Evolutionary conservation across 2,113 vertebrate genomes (phyloP).

Genomic region (Esox niger): DNA sequence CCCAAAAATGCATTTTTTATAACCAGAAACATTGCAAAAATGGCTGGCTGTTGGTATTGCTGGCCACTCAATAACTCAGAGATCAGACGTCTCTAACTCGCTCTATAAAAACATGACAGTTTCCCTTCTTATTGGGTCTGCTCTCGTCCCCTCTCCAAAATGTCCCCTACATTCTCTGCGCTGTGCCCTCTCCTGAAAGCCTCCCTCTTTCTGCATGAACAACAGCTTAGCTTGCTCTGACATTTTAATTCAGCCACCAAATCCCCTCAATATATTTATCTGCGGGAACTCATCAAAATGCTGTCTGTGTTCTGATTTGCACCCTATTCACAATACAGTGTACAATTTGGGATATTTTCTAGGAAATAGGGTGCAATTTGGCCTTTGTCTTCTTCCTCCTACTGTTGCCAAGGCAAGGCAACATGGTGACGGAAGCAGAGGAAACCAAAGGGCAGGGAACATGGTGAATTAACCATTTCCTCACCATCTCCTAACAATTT

Average conservation of each 20-base stretch:
- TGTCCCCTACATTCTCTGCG: conserved; percentile 13
- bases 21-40: no score
- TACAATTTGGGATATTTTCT: no score
- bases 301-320: conserved; percentile 23
- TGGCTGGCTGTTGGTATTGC: no score
- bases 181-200: conserved; percentile 16
- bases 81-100: no score
- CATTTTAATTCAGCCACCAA: conserved; percentile 65
- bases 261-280: conserved; percentile 64
- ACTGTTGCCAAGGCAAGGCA: conserved; percentile 26
- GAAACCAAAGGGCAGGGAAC: conserved; percentile 23
- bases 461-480: no score
- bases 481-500: no score
- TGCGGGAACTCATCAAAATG: conserved; percentile 59
- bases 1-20: no score
- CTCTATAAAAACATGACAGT: no score
- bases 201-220: conserved; percentile 34
- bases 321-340: no score
- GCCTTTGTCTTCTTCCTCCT: conserved; percentile 28
- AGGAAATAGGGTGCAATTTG: no score
- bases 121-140: no score
- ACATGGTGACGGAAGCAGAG: conserved; percentile 36
- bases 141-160: background rate
- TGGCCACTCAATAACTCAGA: no score
- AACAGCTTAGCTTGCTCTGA: conserved; percentile 62